Evolutionary conservation across 2,888 invertebrate species (phyloP).

Genomic region (Eupithecia pulchellata): DNA sequence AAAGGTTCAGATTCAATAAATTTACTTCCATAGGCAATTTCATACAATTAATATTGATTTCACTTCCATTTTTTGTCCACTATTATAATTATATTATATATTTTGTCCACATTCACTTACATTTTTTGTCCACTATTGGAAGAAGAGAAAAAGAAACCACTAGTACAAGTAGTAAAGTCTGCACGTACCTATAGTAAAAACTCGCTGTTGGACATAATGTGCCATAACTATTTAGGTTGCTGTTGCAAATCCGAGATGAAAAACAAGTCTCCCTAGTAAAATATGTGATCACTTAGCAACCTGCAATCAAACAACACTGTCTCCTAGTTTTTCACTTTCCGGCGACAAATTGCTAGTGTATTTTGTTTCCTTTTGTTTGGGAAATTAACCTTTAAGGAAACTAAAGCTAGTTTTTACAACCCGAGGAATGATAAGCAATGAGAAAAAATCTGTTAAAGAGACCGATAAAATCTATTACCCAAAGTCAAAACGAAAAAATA

Average conservation of each 20-base stretch:
- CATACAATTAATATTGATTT: no score
- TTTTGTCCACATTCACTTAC: no score
- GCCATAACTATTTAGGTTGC: neutral
- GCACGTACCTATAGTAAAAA: no score
- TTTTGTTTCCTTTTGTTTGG: conserved; percentile 48
- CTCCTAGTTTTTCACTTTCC: conserved; percentile 71
- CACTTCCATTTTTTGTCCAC: no score
- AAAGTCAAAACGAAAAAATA: no score
- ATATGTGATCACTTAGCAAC: conserved; percentile 84
- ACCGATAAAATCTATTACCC: neutral
- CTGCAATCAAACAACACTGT: conserved; percentile 79
- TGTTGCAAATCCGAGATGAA: conserved; percentile 54
- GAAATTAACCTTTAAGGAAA: conserved; percentile 23
- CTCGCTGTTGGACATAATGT: no score
- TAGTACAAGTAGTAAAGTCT: no score
- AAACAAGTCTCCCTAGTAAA: conserved; percentile 73
- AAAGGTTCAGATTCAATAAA: no score
- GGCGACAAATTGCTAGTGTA: conserved; percentile 50
- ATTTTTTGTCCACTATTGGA: no score
- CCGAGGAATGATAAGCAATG: neutral
- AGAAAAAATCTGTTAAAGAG: neutral
- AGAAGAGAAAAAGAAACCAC: no score
- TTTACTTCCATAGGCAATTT: no score
- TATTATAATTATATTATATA: no score
- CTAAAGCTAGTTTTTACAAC: neutral